Evolutionary conservation across 2,113 vertebrate genomes (phyloP).

Genomic region (Lampris incognitus): DNA sequence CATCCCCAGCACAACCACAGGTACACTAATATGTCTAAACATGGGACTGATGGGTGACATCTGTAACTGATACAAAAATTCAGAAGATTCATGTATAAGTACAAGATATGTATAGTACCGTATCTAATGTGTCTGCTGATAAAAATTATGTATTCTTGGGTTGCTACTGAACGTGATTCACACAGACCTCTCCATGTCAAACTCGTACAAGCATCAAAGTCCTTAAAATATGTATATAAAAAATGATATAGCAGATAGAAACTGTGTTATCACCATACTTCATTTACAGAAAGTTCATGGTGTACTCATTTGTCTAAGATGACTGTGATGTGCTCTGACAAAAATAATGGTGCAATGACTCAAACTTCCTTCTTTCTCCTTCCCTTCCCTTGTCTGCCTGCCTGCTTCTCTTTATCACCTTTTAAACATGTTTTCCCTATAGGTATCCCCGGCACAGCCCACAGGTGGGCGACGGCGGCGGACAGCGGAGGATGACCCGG

Average conservation of each 20-base stretch:
- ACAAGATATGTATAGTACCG: too few species aligned
- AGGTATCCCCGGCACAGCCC: constrained; percentile 97
- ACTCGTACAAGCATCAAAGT: too few species aligned
- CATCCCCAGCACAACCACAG: constrained; percentile 96
- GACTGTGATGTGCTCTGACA: constrained; percentile 38
- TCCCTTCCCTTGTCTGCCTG: background rate
- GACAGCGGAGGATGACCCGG: constrained; percentile 91
- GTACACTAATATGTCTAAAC: constrained; percentile 61
- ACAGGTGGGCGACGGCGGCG: constrained; percentile 91
- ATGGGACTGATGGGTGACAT: background rate
- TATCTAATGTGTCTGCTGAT: too few species aligned
- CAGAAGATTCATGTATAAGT: background rate
- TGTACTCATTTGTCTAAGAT: constrained; percentile 14
- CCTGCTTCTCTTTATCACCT: constrained; percentile 29
- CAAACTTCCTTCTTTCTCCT: constrained; percentile 58
- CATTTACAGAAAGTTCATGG: constrained; percentile 17
- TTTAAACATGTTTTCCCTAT: background rate
- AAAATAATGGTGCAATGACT: constrained; percentile 66
- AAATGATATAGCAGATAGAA: too few species aligned
- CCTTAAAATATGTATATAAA: too few species aligned
- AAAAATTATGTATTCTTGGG: too few species aligned
- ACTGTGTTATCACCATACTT: background rate
- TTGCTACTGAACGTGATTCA: too few species aligned
- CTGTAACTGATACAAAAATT: background rate
- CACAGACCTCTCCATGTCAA: too few species aligned